Conservation (phyloP, 2,888 invertebrate genomes). For the Melanophora roralis region DNA sequence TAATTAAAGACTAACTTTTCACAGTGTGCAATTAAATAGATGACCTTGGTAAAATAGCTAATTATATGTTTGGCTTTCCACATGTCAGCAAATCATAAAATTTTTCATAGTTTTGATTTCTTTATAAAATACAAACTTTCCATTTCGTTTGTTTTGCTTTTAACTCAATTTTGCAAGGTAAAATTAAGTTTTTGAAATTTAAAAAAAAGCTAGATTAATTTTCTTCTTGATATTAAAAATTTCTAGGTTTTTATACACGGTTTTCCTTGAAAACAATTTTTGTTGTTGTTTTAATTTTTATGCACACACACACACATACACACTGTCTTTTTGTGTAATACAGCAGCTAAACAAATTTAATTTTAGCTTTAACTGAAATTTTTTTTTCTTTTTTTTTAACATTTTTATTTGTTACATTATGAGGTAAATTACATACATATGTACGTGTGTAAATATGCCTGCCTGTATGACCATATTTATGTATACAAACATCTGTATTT, state of each 20-base stretch:
- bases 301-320: slow-evolving; percentile 35
- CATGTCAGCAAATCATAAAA: no score
- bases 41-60: no score
- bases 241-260: neutral
- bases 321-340: slow-evolving; percentile 39
- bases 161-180: no score
- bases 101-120: no score
- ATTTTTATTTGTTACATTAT: slow-evolving; percentile 33
- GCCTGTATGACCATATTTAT: no score
- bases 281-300: slow-evolving; percentile 6
- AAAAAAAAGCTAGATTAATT: no score
- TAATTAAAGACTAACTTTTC: no score
- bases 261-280: slow-evolving; percentile 6
- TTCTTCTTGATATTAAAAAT: neutral
- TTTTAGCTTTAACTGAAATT: slow-evolving; percentile 50
- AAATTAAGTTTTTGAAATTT: neutral
- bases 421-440: slow-evolving; percentile 20
- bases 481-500: no score
- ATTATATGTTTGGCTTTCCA: no score
- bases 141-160: no score
- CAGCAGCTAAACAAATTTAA: slow-evolving; percentile 53
- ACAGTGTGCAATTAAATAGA: no score
- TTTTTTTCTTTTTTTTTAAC: slow-evolving; percentile 21
- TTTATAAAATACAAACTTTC: no score
- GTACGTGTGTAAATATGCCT: neutral